Evolutionary conservation across 2,113 vertebrate genomes (phyloP).

Genomic region (Thalassarche chlororhynchos): DNA sequence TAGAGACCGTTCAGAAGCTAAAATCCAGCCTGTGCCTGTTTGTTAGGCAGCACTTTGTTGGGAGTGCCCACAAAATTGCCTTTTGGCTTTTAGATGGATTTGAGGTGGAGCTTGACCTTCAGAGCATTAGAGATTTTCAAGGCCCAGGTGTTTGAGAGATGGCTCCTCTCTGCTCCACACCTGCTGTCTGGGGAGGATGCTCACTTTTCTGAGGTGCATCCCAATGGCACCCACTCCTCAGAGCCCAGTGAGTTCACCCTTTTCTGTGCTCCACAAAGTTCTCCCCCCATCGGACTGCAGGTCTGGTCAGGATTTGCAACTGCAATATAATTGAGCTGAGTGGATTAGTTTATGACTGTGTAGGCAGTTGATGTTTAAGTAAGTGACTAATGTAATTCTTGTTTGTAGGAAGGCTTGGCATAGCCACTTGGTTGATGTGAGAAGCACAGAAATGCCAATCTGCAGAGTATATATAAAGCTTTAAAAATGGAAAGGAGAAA

Average conservation of each 20-base stretch:
- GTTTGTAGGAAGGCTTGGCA: constrained; percentile 1
- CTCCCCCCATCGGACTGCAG: not conserved
- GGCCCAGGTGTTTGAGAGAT: not conserved
- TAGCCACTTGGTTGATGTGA: not conserved
- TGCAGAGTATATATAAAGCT: not conserved
- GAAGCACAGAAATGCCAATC: not conserved
- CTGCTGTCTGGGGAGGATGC: not conserved
- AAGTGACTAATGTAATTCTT: constrained; percentile 1
- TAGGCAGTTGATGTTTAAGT: constrained; percentile 12
- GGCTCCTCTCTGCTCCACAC: not conserved
- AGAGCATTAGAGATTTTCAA: not conserved
- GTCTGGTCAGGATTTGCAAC: not conserved
- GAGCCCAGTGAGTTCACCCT: not conserved
- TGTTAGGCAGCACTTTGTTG: not conserved
- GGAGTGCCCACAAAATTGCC: not conserved
- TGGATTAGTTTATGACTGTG: not conserved
- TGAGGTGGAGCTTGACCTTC: not conserved
- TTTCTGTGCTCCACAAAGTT: not conserved
- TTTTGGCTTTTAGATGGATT: not conserved
- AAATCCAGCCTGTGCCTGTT: not conserved
- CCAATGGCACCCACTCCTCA: not conserved
- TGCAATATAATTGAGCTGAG: not conserved
- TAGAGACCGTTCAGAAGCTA: not conserved
- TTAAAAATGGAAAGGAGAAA: not conserved
- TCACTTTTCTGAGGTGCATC: not conserved